Conservation (phyloP, 2,113 vertebrate genomes). For the Grallaria varia region DNA sequence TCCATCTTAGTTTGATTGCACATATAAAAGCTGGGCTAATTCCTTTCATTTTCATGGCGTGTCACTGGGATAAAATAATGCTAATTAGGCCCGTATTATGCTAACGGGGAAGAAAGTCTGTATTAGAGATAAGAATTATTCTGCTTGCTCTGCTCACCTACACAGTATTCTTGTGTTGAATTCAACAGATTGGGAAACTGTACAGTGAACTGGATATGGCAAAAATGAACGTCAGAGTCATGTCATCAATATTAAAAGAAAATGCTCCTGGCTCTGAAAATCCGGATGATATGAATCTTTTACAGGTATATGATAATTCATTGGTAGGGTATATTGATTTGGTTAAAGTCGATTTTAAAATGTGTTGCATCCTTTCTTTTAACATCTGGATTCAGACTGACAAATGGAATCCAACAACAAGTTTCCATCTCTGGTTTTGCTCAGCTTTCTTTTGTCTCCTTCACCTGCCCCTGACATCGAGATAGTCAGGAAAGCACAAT, state of each 20-base stretch:
- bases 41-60: not conserved
- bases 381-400: not conserved
- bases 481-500: not conserved
- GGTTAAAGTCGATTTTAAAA: not conserved
- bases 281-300: constrained; percentile 71
- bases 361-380: not conserved
- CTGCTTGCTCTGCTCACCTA: not conserved
- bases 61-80: not conserved
- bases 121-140: not conserved
- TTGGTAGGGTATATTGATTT: not conserved
- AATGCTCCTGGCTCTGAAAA: constrained; percentile 75
- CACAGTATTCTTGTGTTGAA: not conserved
- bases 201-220: constrained; percentile 82
- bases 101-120: not conserved
- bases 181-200: constrained; percentile 75
- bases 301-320: constrained; percentile 65
- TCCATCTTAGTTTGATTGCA: not conserved
- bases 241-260: constrained; percentile 78
- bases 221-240: constrained; percentile 77
- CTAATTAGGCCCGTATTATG: not conserved
- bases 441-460: not conserved
- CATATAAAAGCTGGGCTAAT: not conserved
- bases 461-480: not conserved
- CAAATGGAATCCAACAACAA: not conserved
- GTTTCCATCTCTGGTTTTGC: not conserved